A percentile compares a stretch with the other conserved stretches of the same genome.
phyloP scores from a whole-genome alignment of 2,113 vertebrate species.

The Notarius lentiginosus region DNA sequence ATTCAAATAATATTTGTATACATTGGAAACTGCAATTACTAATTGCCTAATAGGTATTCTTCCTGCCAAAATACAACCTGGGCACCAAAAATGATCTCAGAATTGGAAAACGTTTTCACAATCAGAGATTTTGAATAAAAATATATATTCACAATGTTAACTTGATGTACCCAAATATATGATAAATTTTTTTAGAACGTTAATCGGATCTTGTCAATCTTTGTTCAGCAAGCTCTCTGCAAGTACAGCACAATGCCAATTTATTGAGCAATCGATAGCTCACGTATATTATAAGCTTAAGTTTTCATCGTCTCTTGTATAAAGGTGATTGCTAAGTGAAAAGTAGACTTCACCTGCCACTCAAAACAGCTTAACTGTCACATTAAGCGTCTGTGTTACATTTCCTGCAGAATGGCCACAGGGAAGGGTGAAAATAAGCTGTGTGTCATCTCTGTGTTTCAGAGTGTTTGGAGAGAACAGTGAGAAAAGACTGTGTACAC shows the following conservation, averaged over 20 bases:
- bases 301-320: conserved; percentile 67
- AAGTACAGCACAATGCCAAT: conserved; percentile 11
- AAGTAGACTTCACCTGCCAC: conserved; percentile 48
- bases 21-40: conserved; percentile 40
- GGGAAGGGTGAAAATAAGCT: conserved; percentile 43
- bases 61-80: conserved; percentile 40
- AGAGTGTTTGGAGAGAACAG: conserved; percentile 63
- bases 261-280: conserved; percentile 22
- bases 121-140: conserved; percentile 14
- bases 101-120: conserved; percentile 46
- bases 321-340: conserved; percentile 32
- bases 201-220: not conserved
- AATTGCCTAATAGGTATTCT: conserved; percentile 38
- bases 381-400: conserved; percentile 57
- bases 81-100: conserved; percentile 34
- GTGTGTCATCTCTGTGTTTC: conserved; percentile 63
- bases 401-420: conserved; percentile 59
- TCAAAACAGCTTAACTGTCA: conserved; percentile 59
- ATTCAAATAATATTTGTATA: conserved; percentile 54
- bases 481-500: conserved; percentile 70
- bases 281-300: conserved; percentile 71
- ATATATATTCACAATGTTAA: conserved; percentile 3
- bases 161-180: not conserved
- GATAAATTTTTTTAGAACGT: not conserved
- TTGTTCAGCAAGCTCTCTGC: not conserved